A percentile compares a stretch with the other conserved stretches of the same genome.
Conservation (phyloP, 2,797 vertebrate genomes). For the Gila robusta region DNA sequence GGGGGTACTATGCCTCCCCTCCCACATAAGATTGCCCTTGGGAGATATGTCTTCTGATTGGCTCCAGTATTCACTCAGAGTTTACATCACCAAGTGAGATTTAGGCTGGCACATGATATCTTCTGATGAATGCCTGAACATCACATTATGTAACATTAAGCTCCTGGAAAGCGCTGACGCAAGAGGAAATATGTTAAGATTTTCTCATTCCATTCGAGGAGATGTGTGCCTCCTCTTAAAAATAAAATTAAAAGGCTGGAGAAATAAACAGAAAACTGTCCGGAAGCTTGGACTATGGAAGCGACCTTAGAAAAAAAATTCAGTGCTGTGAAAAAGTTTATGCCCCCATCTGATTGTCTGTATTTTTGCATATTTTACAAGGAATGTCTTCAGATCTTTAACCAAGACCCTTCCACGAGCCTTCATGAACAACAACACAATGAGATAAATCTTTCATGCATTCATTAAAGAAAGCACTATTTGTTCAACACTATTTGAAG, state of each 20-base stretch:
- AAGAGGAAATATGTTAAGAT: neutral
- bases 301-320: neutral
- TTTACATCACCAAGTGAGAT: neutral
- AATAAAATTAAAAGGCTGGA: neutral
- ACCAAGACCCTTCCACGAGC: neutral
- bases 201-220: conserved; percentile 7
- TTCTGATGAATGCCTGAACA: neutral
- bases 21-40: conserved; percentile 60
- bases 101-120: neutral
- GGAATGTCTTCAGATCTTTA: neutral
- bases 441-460: neutral
- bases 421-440: neutral
- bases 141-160: neutral
- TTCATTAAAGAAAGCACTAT: neutral
- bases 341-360: neutral
- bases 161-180: neutral
- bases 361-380: neutral
- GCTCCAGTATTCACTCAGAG: conserved; percentile 41
- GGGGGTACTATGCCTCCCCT: conserved; percentile 69
- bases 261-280: conserved; percentile 59
- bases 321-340: neutral
- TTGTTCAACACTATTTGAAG: neutral
- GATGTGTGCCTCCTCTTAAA: neutral
- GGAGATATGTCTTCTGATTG: conserved; percentile 36
- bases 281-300: neutral